Conservation (phyloP, 2,113 vertebrate species). For the Arothron firmamentum region DNA sequence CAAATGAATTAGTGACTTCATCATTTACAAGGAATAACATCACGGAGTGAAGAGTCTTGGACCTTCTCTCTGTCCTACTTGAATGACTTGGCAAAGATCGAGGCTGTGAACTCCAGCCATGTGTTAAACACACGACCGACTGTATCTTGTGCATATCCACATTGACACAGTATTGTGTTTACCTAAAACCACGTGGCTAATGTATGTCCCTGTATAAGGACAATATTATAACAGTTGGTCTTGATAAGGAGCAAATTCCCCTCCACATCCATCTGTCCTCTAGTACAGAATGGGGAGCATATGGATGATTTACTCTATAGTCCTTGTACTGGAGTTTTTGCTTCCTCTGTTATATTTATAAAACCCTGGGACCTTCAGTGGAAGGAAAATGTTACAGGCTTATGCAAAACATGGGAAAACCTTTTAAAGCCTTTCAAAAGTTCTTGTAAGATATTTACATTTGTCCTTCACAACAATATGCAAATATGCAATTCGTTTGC, state of each 20-base stretch:
- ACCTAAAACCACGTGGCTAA: conserved; percentile 39
- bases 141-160: conserved; percentile 20
- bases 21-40: conserved; percentile 38
- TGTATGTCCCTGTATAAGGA: conserved; percentile 18
- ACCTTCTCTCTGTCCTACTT: conserved; percentile 39
- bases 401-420: conserved; percentile 10
- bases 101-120: conserved; percentile 37
- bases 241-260: not conserved
- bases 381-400: conserved; percentile 20
- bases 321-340: conserved; percentile 11
- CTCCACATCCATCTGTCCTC: conserved; percentile 38
- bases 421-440: conserved; percentile 10
- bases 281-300: conserved; percentile 55
- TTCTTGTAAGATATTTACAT: not conserved
- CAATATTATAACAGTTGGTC: too few species aligned
- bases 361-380: conserved; percentile 33
- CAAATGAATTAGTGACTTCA: conserved; percentile 46
- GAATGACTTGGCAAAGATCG: conserved; percentile 39
- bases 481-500: conserved; percentile 29
- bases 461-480: conserved; percentile 4
- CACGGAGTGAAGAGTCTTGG: conserved; percentile 33
- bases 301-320: conserved; percentile 15
- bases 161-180: conserved; percentile 21
- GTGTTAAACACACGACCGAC: conserved; percentile 45
- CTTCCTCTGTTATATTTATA: conserved; percentile 34